A percentile compares a stretch with the other conserved stretches of the same genome.
These are phyloP conservation scores for Hiodon tergisus DNA, from an alignment of 2,113 vertebrate genomes.

Conservation along the genomic window DNA sequence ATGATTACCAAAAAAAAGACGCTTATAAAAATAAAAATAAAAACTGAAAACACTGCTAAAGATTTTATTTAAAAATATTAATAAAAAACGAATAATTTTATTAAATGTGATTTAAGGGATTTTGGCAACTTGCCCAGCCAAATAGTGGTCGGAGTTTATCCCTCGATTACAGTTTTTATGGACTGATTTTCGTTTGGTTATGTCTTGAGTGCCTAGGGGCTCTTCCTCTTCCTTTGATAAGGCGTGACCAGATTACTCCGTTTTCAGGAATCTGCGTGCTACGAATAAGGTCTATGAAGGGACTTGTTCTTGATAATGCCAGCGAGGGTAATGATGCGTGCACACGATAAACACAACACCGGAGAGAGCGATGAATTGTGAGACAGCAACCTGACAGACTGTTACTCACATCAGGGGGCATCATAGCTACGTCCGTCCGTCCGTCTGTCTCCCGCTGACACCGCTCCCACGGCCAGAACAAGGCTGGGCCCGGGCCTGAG, in stretches of 20 bases:
- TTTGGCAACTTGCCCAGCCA: no score
- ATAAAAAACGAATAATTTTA: no score
- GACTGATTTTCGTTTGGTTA: neutral
- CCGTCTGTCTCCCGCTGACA: constrained; percentile 20
- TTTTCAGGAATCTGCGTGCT: neutral
- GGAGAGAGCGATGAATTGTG: neutral
- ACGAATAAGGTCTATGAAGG: constrained; percentile 42
- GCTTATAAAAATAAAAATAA: no score
- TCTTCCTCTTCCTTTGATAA: neutral
- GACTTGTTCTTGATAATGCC: constrained; percentile 28
- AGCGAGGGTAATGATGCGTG: constrained; percentile 15
- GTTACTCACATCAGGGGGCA: neutral
- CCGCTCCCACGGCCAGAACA: constrained; percentile 21
- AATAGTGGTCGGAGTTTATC: no score
- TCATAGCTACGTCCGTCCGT: neutral
- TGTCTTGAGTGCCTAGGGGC: neutral
- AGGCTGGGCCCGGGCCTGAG: neutral
- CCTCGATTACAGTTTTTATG: no score
- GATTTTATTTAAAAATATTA: no score
- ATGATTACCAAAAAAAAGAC: no score
- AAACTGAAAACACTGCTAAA: no score
- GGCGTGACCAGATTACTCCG: constrained; percentile 17
- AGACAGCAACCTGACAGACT: neutral
- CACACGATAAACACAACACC: constrained; percentile 13
- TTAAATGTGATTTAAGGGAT: no score